Evolutionary conservation across 2,797 vertebrate genomes (phyloP).

Genomic region (Phoeniculus purpureus): DNA sequence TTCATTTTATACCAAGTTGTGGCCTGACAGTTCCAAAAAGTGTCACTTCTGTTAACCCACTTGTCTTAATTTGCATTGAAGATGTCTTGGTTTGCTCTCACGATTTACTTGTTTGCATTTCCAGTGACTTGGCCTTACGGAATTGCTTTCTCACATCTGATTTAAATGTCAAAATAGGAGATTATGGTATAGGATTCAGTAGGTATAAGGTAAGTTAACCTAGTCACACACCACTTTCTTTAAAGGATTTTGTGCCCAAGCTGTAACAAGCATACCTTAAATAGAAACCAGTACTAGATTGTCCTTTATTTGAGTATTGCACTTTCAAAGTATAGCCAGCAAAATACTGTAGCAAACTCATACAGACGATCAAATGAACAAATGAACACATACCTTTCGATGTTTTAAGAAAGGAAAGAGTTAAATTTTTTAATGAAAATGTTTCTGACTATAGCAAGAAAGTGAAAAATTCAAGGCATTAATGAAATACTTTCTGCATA

Average conservation of each 20-base stretch:
- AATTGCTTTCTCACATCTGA: conserved; percentile 96
- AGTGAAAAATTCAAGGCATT: neutral
- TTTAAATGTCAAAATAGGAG: conserved; percentile 95
- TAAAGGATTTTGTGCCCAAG: neutral
- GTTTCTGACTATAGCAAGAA: neutral
- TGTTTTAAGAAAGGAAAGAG: neutral
- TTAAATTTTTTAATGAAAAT: neutral
- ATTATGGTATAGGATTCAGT: conserved; percentile 93
- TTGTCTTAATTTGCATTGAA: neutral
- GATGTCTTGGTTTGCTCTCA: neutral
- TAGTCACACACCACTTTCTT: neutral
- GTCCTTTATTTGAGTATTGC: neutral
- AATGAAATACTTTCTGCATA: neutral
- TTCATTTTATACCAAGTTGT: neutral
- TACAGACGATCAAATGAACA: neutral
- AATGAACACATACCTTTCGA: neutral
- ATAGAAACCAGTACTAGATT: neutral
- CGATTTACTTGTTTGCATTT: neutral
- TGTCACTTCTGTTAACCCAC: neutral
- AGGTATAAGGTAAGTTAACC: conserved; percentile 88
- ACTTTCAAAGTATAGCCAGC: neutral
- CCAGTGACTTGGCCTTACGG: conserved; percentile 92
- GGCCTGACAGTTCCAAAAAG: neutral
- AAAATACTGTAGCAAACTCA: neutral
- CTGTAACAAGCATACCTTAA: neutral